Conservation (phyloP, 2,888 invertebrate species). For the Nysson spinosus region DNA sequence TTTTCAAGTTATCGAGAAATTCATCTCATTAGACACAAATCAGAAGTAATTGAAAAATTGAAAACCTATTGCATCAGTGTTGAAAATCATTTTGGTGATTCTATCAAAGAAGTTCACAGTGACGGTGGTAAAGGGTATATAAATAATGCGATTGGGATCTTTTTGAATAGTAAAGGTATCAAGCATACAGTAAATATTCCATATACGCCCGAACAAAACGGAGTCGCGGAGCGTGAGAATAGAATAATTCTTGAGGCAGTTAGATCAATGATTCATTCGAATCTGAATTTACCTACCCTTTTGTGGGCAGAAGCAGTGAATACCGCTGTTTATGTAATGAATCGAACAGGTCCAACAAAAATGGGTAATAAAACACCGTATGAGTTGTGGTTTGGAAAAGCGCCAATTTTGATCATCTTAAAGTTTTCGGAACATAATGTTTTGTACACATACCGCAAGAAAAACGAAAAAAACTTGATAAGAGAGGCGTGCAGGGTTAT, state of each 20-base stretch:
- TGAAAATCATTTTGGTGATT: background rate
- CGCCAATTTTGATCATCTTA: too few species aligned
- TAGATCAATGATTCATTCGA: background rate
- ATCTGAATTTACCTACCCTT: background rate
- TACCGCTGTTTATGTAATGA: background rate
- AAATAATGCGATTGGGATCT: background rate
- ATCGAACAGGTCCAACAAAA: too few species aligned
- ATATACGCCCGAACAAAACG: background rate
- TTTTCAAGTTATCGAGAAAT: background rate
- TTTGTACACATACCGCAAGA: too few species aligned
- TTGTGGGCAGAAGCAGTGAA: background rate
- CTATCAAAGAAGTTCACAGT: background rate
- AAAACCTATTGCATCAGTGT: background rate
- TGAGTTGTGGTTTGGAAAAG: too few species aligned
- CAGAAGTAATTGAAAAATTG: background rate
- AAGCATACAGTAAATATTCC: background rate
- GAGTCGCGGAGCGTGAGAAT: background rate
- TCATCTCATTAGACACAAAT: background rate
- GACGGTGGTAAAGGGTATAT: background rate
- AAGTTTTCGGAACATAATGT: too few species aligned
- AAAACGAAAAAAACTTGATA: too few species aligned
- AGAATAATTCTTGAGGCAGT: background rate
- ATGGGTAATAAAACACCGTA: too few species aligned
- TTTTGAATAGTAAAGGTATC: background rate
- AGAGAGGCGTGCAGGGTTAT: too few species aligned